Evolutionary conservation across 2,113 vertebrate genomes (phyloP), one percentile per base, ranked within the genome.

Genomic region (Aix galericulata): DNA sequence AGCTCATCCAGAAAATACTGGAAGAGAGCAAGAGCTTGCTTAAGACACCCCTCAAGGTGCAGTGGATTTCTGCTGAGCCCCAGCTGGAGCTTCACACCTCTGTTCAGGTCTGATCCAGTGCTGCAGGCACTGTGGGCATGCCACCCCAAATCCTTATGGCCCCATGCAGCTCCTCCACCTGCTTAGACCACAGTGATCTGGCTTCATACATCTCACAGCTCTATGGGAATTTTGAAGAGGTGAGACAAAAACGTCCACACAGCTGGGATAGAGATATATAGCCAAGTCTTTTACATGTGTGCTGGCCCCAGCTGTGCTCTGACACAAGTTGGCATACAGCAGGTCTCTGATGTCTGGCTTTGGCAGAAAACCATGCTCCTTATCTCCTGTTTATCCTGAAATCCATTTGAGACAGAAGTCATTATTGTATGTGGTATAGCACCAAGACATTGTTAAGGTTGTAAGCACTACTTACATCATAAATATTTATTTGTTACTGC

Each of bases 381-480:
- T 85, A 91, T 82, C 92, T 75, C 90, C 64, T 58, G 52, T 93
- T 90, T 21, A 73, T 66, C 38, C 81, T 53, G 48, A 76, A 94
- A 91, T 92, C 84, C 23, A 13, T 84, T 53, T 78, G 59, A 87
- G 48, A 38, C 31, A 85, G 78, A 85, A 87, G 50, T 22, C 32
- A 53, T 89, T 89, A 62, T 52, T 88, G 74, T 53, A 29, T 78
- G 23, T 90, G 60, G 74, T 82, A 78, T 2, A 78, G 8, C 34
- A 64, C 11, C 27, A 86, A 63, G 7, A 34, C 9, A 21, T 69
- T 31, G 25, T 38, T 81, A 89, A 46, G 23, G 42, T 26, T 62
- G 60, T 62, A 62, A 62, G 34, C 25, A n/a, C 60, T 62, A 26
- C 60, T 62, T 62, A 17, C 60, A 36, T 62, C 10, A 6, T 44